phyloP scores from a whole-genome alignment of 2,797 vertebrate genomes.

The Echiichthys vipera region DNA sequence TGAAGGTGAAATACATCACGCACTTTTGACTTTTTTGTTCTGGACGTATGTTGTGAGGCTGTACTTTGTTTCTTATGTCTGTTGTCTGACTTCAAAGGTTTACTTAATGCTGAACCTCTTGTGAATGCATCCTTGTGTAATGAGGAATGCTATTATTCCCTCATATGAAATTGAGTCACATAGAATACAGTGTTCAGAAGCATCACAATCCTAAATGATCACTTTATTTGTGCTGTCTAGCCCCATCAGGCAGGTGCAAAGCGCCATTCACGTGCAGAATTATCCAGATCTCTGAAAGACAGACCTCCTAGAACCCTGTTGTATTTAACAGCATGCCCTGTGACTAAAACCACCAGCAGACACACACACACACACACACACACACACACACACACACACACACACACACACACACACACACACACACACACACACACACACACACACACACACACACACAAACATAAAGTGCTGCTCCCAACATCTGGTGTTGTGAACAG shows the following conservation, averaged over 20 bases:
- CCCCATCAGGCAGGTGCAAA: slow-evolving; percentile 60
- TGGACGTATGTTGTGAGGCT: slow-evolving; percentile 21
- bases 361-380: slow-evolving; percentile 19
- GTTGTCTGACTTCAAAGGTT: slow-evolving; percentile 44
- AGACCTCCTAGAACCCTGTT: slow-evolving; percentile 53
- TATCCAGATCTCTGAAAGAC: slow-evolving; percentile 58
- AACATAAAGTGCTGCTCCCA: slow-evolving; percentile 61
- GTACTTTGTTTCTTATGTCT: too few relatives aligned
- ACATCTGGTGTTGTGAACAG: slow-evolving; percentile 77
- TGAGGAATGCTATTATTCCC: slow-evolving; percentile 53
- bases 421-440: slow-evolving; percentile 28
- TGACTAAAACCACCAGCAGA: slow-evolving; percentile 73
- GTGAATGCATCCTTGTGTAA: slow-evolving; percentile 42
- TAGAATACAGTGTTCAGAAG: slow-evolving; percentile 47
- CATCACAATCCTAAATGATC: slow-evolving; percentile 51
- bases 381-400: slow-evolving; percentile 32
- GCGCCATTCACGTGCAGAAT: slow-evolving; percentile 75
- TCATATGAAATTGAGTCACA: slow-evolving; percentile 53
- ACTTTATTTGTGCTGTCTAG: slow-evolving; percentile 64
- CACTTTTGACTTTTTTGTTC: slow-evolving; percentile 32
- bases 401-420: slow-evolving; percentile 38
- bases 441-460: slow-evolving; percentile 20
- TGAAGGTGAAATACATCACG: slow-evolving; percentile 42
- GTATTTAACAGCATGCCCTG: slow-evolving; percentile 66
- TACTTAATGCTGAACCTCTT: slow-evolving; percentile 52